Percentiles rank a stretch among this genome's conserved stretches.
Conservation (phyloP, 2,797 vertebrate species). For the Aselliscus stoliczkanus region DNA sequence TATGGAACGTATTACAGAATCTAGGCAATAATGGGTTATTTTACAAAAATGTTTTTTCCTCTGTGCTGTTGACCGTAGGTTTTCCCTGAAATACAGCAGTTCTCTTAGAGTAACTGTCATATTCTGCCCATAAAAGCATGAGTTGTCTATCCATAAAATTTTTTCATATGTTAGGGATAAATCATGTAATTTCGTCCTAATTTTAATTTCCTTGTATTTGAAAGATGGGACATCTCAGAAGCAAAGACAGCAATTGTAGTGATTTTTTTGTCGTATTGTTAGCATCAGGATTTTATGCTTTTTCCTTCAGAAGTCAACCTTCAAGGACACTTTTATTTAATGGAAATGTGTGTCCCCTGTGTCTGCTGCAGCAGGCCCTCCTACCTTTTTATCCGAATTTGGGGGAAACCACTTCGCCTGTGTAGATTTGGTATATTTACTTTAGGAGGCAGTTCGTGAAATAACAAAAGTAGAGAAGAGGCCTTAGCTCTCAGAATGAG, state of each 20-base stretch:
- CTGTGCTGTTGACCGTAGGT: not conserved
- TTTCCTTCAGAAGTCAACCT: not conserved
- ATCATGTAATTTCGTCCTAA: not conserved
- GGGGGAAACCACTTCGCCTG: not conserved
- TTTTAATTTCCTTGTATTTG: not conserved
- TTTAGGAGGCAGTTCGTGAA: not conserved
- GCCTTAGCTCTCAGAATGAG: not conserved
- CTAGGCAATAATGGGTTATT: not conserved
- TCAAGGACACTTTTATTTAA: not conserved
- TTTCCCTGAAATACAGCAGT: not conserved
- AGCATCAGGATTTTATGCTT: not conserved
- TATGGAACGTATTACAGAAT: not conserved
- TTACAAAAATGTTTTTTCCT: not conserved
- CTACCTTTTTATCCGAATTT: not conserved
- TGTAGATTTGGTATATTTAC: not conserved
- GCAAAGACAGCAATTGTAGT: not conserved
- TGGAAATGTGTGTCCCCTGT: not conserved
- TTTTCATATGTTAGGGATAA: not conserved
- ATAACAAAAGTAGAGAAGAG: not conserved
- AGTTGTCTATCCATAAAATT: not conserved
- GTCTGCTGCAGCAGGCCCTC: not conserved
- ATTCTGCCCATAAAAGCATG: not conserved
- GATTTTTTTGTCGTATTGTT: not conserved
- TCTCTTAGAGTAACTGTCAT: not conserved
- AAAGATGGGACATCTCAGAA: not conserved